Percentiles rank a stretch among this genome's conserved stretches.
Evolutionary conservation across 2,888 invertebrate genomes (phyloP).

Genomic region (Archaeoteleia sp.): DNA sequence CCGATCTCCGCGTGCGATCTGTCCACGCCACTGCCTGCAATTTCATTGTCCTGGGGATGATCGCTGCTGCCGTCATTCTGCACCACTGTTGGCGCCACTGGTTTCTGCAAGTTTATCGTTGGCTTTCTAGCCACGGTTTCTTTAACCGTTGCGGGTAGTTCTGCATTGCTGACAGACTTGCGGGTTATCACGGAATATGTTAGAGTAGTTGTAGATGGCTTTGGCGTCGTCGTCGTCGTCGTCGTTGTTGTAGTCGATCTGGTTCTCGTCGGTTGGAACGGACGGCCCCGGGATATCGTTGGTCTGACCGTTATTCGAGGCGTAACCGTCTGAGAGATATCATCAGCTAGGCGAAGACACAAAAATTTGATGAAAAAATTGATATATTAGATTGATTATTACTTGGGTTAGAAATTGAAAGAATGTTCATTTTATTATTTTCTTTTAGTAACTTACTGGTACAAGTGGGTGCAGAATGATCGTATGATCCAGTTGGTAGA

Average conservation of each 20-base stretch:
- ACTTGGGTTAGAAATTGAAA: conserved; percentile 5
- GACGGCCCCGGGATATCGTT: conserved; percentile 71
- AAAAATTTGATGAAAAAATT: too few species aligned
- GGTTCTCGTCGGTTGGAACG: conserved; percentile 66
- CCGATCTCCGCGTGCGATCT: conserved; percentile 69
- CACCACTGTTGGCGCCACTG: conserved; percentile 57
- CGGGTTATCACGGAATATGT: conserved; percentile 32
- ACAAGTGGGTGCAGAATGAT: conserved; percentile 85
- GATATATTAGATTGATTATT: too few species aligned
- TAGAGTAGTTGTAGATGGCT: conserved; percentile 48
- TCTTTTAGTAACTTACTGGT: conserved; percentile 76
- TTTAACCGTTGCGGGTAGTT: conserved; percentile 68
- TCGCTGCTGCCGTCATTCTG: conserved; percentile 74
- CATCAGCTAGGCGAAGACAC: conserved; percentile 71
- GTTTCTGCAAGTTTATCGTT: conserved; percentile 65
- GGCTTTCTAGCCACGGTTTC: conserved; percentile 68
- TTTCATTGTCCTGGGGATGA: conserved; percentile 90
- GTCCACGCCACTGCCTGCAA: conserved; percentile 76
- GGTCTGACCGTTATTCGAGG: conserved; percentile 61
- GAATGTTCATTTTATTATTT: conserved; percentile 11
- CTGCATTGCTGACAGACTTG: conserved; percentile 54
- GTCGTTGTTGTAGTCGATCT: conserved; percentile 65
- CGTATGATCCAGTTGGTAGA: conserved; percentile 86
- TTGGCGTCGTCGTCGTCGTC: conserved; percentile 60
- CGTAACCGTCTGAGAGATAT: conserved; percentile 72